phyloP scores from a whole-genome alignment of 1,140 invertebrate species.

The Meteorus sp. region DNA sequence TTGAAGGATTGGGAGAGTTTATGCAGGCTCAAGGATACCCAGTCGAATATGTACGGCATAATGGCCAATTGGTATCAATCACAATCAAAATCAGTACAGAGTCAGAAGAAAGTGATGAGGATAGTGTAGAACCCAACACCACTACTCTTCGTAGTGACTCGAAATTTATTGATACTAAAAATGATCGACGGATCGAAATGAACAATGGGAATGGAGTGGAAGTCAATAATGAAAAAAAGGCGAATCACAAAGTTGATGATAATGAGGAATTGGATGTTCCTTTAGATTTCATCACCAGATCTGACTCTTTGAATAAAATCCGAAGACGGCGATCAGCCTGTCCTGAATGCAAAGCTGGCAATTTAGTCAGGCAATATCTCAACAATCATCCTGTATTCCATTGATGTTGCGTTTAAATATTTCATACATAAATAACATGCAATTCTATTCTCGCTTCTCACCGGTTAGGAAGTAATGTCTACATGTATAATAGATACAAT shows the following conservation, averaged over 20 bases:
- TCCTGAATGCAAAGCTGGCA: slow-evolving; percentile 5
- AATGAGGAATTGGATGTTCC: slow-evolving; percentile 4
- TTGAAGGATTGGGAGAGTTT: slow-evolving; percentile 8
- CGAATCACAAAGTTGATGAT: background rate
- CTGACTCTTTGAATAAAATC: slow-evolving; percentile 15
- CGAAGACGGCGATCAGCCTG: slow-evolving; percentile 14
- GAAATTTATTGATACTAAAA: background rate
- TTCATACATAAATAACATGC: no score
- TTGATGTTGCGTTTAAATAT: background rate
- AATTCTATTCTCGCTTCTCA: no score
- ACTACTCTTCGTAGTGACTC: background rate
- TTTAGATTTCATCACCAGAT: slow-evolving; percentile 1
- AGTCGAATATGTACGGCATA: background rate
- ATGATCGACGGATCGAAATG: background rate
- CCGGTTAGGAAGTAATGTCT: no score
- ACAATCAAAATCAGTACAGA: background rate
- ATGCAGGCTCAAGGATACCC: slow-evolving; percentile 4
- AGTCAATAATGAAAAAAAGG: background rate
- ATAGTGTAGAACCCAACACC: background rate
- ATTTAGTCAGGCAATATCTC: slow-evolving; percentile 5
- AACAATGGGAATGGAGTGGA: background rate
- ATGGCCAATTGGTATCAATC: background rate
- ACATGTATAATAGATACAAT: no score
- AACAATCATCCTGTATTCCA: background rate
- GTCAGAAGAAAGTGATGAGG: background rate